Conservation (phyloP, 1,140 invertebrate species). For the Idris sp. region DNA sequence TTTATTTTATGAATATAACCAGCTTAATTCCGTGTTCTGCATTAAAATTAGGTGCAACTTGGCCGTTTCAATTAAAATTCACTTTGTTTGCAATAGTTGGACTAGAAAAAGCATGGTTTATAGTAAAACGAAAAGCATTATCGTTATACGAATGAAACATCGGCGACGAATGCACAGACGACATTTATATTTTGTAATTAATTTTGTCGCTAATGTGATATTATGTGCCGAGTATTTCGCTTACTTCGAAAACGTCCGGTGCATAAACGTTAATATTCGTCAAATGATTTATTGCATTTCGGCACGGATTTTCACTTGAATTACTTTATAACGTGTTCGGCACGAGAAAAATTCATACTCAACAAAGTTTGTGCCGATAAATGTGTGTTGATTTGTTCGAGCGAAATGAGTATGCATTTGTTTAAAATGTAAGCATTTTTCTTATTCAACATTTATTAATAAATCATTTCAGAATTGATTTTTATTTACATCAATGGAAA, state of each 20-base stretch:
- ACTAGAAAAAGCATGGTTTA: neutral
- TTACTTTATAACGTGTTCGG: slow-evolving; percentile 3
- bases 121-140: slow-evolving; percentile 13
- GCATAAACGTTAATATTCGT: slow-evolving; percentile 3
- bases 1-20: too few relatives aligned
- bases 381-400: too few relatives aligned
- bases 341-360: slow-evolving; percentile 4
- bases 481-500: too few relatives aligned
- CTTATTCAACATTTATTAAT: too few relatives aligned
- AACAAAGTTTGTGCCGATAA: slow-evolving; percentile 10
- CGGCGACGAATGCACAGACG: neutral
- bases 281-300: slow-evolving; percentile 3
- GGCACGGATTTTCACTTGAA: slow-evolving; percentile 1
- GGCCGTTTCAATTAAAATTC: slow-evolving; percentile 27
- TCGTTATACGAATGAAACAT: slow-evolving; percentile 5
- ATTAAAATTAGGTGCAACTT: slow-evolving; percentile 7
- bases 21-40: neutral
- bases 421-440: too few relatives aligned
- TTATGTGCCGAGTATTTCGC: slow-evolving; percentile 2
- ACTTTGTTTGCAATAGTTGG: slow-evolving; percentile 13
- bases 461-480: too few relatives aligned
- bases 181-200: slow-evolving; percentile 17
- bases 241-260: neutral
- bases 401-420: too few relatives aligned
- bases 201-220: slow-evolving; percentile 12